phyloP scores from a whole-genome alignment of 2,797 vertebrate species.

The Typhlichthys eigenmanni region DNA sequence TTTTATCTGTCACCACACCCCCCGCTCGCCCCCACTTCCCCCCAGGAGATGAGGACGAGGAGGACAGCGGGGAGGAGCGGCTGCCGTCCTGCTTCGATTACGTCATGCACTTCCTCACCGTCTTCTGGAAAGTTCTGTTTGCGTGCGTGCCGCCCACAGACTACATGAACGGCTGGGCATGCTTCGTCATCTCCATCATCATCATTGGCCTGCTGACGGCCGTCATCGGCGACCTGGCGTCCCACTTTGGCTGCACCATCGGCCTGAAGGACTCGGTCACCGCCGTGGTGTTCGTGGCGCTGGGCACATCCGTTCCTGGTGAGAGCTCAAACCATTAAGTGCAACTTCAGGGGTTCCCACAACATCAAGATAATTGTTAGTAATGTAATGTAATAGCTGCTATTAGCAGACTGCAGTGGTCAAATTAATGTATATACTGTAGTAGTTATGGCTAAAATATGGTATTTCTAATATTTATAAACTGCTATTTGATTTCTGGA shows the following conservation, averaged over 20 bases:
- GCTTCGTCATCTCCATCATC: slow-evolving; percentile 88
- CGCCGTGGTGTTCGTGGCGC: slow-evolving; percentile 93
- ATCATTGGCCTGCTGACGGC: slow-evolving; percentile 95
- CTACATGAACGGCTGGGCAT: slow-evolving; percentile 96
- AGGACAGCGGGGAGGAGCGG: slow-evolving; percentile 91
- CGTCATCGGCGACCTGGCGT: slow-evolving; percentile 93
- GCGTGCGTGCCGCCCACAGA: slow-evolving; percentile 96
- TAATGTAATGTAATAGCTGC: too few relatives aligned
- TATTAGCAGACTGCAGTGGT: too few relatives aligned
- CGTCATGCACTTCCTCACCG: slow-evolving; percentile 98
- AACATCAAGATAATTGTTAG: too few relatives aligned
- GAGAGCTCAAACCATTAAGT: slow-evolving; percentile 21
- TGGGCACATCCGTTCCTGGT: slow-evolving; percentile 97
- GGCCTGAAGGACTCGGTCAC: slow-evolving; percentile 98
- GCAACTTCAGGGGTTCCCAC: too few relatives aligned
- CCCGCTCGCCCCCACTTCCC: slow-evolving; percentile 35
- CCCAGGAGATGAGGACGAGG: slow-evolving; percentile 91
- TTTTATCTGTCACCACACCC: neutral
- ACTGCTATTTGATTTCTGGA: too few relatives aligned
- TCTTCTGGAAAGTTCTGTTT: slow-evolving; percentile 99
- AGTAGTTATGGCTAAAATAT: too few relatives aligned
- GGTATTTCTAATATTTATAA: too few relatives aligned
- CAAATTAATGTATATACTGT: too few relatives aligned
- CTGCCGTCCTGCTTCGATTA: slow-evolving; percentile 98
- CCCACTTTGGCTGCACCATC: slow-evolving; percentile 97